Base-by-base conservation (phyloP, 2,113 vertebrate genomes). In the Casuarius casuarius region DNA sequence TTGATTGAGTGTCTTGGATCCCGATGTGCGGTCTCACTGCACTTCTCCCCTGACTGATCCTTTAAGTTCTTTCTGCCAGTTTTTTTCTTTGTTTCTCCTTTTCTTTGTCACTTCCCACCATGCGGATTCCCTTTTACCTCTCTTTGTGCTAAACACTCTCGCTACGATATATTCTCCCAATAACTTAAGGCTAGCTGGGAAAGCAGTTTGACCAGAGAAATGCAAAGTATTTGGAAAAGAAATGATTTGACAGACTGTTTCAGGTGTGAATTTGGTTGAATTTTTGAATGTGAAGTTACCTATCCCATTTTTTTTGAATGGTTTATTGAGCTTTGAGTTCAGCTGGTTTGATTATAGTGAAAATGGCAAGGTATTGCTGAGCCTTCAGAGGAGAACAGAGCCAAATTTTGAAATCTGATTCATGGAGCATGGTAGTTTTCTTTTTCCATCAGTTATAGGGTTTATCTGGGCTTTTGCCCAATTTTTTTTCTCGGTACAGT, bases 281-380 rank as follows among this genome's bases (percentile, higher is more conserved):
- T 52, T 66, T 18, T 18, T 29, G 28, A 52, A 44, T 26, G 20
- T 19, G 10, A 86, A 74, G 51, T 13, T 84, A 62, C 31, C 61
- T n/a, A 3, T 84, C 54, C 29, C 5, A 4, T 6, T 81, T 58
- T 81, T 58, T 58, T 59, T 59, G 44, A 72, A 49, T 54, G 28
- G 58, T 91, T 81, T 58, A 71, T 65, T 48, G 44, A 82, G 62
- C 58, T 82, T 89, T 91, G 77, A 72, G 87, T 89, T 95, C 44
- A 78, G 51, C 87, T 65, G 52, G 22, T 92, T 73, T 86, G 62
- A 44, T 92, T 68, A 5, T n/a, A 29, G 44, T 68, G 35, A 44
- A 68, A 79, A 59, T 17, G 71, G 58, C 66, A 38, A 58, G 71
- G 70, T 52, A 85, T 58, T 62, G 71, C 78, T 80, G 78, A 62